Evolutionary conservation across 2,888 invertebrate species (phyloP), one percentile per base, ranked within the genome.

Genomic region (Nymphalis urticae): DNA sequence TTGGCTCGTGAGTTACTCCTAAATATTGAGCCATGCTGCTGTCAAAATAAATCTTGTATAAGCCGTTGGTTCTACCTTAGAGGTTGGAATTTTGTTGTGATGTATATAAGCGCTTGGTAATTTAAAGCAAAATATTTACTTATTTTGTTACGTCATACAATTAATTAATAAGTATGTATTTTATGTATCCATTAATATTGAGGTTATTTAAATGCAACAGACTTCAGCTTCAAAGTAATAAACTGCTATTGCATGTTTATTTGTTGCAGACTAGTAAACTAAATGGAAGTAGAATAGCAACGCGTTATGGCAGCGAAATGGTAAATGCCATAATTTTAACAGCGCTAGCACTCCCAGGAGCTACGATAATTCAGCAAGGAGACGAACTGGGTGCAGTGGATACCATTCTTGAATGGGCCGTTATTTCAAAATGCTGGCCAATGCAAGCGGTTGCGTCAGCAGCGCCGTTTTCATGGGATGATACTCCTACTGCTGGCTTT

Each of bases 281-380:
- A 0, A 79, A 81, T 21, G 80, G 76, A 8, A 88, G 83, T 65
- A 85, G 88, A 0, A 82, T 83, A 81, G 95, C 77, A 93, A 95
- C 88, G 88, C 95, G 96, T 4, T 92, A 94, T 68, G 96, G 96
- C 1, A 85, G 84, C 1, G 94, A 95, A 67, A 93, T 95, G 76
- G 94, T 95, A 0, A 95, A 96, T 73, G 94, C 95, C 0, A 83
- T 96, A 32, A 96, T 95, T 82, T 94, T 96, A 75, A 85, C 97
- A 61, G 90, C 94, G 4, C 87, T 96, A 51, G 88, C 95, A 0
- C 86, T 98, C 32, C 97, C 97, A 0, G 97, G 97, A 27, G 94
- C 96, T 0, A 93, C 95, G 0, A 91, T 97, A 36, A 95, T 96
- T 27, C 97, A 97, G 81, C 96, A 97, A 83, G 97, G 97, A 16